Evolutionary conservation across 2,113 vertebrate genomes (phyloP).

Genomic region (Heteronetta atricapilla): DNA sequence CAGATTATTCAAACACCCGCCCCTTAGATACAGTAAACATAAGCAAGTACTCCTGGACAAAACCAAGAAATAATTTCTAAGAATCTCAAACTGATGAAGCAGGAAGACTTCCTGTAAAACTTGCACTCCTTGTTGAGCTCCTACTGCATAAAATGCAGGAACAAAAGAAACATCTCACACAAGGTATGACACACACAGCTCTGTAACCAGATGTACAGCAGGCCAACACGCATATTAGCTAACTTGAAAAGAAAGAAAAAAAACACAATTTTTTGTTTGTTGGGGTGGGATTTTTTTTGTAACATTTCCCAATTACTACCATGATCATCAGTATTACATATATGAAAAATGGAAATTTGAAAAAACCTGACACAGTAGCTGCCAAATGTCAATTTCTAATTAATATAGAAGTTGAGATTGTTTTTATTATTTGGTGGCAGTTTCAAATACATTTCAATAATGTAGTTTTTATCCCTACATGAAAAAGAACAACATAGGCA

Average conservation of each 20-base stretch:
- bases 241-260: not conserved
- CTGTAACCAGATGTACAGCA: not conserved
- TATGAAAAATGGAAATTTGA: not conserved
- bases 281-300: not conserved
- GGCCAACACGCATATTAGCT: not conserved
- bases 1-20: not conserved
- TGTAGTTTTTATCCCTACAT: not conserved
- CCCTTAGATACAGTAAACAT: not conserved
- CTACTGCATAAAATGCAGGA: rapidly evolving
- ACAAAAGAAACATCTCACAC: not conserved
- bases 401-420: not conserved
- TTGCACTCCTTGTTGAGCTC: not conserved
- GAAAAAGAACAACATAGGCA: not conserved
- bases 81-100: not conserved
- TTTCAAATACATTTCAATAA: not conserved
- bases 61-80: not conserved
- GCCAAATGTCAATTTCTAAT: not conserved
- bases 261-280: not conserved
- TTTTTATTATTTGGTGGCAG: not conserved
- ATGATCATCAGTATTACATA: not conserved
- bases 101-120: not conserved
- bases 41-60: not conserved
- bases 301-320: not conserved
- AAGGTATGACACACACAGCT: not conserved
- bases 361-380: not conserved